phyloP scores from a whole-genome alignment of 2,888 invertebrate species.

The Chrysolina haemoptera region DNA sequence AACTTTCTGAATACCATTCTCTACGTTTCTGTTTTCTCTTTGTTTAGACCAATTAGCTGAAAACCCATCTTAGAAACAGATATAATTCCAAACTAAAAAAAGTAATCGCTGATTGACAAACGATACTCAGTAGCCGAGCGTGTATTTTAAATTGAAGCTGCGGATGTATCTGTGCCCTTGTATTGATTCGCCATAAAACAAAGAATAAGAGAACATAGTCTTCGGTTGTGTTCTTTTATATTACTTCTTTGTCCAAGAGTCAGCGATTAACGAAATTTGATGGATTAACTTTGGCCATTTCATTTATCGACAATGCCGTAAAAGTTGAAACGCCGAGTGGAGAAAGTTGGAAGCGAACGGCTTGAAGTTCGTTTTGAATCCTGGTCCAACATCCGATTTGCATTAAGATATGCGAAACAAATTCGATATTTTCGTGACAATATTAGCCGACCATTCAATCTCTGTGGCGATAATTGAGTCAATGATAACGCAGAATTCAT shows the following conservation, averaged over 20 bases:
- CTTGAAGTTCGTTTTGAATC: neutral
- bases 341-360: neutral
- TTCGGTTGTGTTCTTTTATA: slow-evolving; percentile 24
- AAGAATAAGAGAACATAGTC: slow-evolving; percentile 12
- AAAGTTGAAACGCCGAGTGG: slow-evolving; percentile 2
- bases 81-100: neutral
- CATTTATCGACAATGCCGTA: slow-evolving; percentile 28
- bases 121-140: neutral
- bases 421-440: neutral
- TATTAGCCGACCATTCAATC: too few species aligned
- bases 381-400: neutral
- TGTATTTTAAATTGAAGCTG: neutral
- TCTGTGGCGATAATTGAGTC: too few species aligned
- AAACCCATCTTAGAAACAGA: neutral
- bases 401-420: neutral
- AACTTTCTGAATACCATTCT: neutral
- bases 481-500: too few species aligned
- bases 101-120: slow-evolving; percentile 6
- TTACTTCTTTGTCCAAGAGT: neutral
- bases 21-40: neutral
- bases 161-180: neutral
- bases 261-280: slow-evolving; percentile 27
- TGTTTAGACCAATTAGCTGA: neutral
- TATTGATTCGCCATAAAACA: slow-evolving; percentile 18
- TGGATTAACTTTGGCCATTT: slow-evolving; percentile 30